Base-by-base conservation (phyloP, 2,797 vertebrate genomes). In the Sarcoramphus papa region DNA sequence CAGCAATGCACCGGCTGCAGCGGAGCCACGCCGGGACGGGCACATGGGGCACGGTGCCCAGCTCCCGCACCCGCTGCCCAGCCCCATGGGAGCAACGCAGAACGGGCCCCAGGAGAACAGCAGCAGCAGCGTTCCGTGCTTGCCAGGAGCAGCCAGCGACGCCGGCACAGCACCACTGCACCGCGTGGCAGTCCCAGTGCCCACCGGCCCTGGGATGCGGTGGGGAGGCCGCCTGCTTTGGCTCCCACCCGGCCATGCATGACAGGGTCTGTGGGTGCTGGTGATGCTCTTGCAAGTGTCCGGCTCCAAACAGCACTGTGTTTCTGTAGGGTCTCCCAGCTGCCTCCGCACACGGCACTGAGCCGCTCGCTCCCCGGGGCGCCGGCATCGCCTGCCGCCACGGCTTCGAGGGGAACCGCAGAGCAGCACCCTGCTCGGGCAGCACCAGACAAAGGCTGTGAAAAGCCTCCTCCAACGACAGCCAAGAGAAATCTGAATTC, bases 201-300 rank as follows among this genome's bases (percentile, higher is more conserved):
- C 70, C 1, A 0, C 8, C 1, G 0, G 59, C 35, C 35, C 35
- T 0, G 0, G 40, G 7, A 2, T 21, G 47, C 3, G 22, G 70
- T 0, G 0, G 23, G 47, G n/a, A 45, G 57, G 63, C 28, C 2
- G 3, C 28, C 43, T 2, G 77, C 53, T 8, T 16, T 15, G 31
- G 68, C 56, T 91, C 68, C 67, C 78, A 14, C 40, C 21, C 13
- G 1, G 51, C 59, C 1, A 1, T 10, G 2, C 6, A 2, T 35
- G 62, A 57, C 78, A n/a, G 13, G 24, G 19, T 33, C 53, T 25
- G 35, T 9, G 82, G 63, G 45, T 33, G 74, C 65, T 62, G 60
- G 27, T 8, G 84, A 20, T 41, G 81, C 12, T 73, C 41, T 16
- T 9, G 15, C 4, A 4, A 43, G 67, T 5, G 12, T 15, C 45